phyloP scores from a whole-genome alignment of 53 echinoderm and acorn worm species.

The Zoroaster sp. region DNA sequence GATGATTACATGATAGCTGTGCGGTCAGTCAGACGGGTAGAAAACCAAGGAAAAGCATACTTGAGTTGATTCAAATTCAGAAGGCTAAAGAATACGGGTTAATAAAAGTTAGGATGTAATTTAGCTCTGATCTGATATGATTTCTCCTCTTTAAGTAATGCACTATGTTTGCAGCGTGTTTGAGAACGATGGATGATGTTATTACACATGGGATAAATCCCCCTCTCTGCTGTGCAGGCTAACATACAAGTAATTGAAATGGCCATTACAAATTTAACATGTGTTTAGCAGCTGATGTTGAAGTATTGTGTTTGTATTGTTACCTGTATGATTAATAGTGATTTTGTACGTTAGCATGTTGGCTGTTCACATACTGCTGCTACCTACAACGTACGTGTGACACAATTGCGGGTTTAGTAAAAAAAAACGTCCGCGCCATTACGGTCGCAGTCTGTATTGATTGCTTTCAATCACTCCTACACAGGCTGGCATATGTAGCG shows the following conservation, averaged over 20 bases:
- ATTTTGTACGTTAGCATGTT: neutral
- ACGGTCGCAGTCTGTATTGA: neutral
- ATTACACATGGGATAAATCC: neutral
- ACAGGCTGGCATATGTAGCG: neutral
- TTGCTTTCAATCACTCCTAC: conserved; percentile 17
- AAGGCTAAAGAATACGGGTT: conserved; percentile 2
- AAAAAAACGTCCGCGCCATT: neutral
- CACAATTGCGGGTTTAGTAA: neutral
- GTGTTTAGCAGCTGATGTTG: neutral
- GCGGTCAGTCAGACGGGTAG: conserved; percentile 34
- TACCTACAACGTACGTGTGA: neutral
- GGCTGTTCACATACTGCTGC: neutral
- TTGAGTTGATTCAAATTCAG: conserved; percentile 14
- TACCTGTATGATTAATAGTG: neutral
- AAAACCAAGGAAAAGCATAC: conserved; percentile 34
- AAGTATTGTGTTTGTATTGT: neutral
- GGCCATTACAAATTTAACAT: neutral
- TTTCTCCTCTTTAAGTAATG: neutral
- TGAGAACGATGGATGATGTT: neutral
- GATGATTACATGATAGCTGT: conserved; percentile 49
- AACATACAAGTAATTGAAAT: too few relatives aligned
- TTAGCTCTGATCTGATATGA: conserved; percentile 26
- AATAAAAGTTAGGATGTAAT: conserved; percentile 30
- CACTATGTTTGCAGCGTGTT: neutral
- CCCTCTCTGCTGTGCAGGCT: too few relatives aligned